Evolutionary conservation across 2,113 vertebrate species (phyloP).

Genomic region (Osmerus mordax): DNA sequence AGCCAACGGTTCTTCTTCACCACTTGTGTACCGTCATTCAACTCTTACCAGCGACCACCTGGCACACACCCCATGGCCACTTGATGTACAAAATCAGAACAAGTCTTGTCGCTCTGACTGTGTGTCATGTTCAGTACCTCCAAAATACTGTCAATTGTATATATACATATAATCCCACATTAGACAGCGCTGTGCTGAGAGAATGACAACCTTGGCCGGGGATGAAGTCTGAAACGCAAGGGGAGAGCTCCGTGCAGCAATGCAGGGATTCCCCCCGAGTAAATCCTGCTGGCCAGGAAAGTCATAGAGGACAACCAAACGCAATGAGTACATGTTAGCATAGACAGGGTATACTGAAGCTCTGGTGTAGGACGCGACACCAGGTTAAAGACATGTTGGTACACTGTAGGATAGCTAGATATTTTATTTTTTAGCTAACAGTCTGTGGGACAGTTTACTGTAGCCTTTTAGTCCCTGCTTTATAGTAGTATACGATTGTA

Average conservation of each 20-base stretch:
- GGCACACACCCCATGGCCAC: not conserved
- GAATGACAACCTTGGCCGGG: constrained; percentile 20
- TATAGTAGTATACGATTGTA: too few relatives aligned
- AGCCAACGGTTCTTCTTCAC: not conserved
- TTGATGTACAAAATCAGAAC: not conserved
- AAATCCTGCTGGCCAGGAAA: not conserved
- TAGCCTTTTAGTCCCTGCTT: too few relatives aligned
- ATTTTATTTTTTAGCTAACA: too few relatives aligned
- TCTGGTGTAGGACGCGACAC: too few relatives aligned
- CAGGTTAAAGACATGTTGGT: too few relatives aligned
- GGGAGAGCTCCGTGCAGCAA: constrained; percentile 23
- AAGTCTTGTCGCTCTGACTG: not conserved
- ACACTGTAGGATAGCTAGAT: too few relatives aligned
- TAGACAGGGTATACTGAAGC: too few relatives aligned
- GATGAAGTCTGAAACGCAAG: constrained; percentile 39
- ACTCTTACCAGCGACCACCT: not conserved
- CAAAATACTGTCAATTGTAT: too few relatives aligned
- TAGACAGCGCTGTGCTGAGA: not conserved
- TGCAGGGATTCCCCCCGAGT: constrained; percentile 21
- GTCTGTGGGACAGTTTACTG: too few relatives aligned
- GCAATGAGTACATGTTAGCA: too few relatives aligned
- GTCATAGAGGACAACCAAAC: too few relatives aligned
- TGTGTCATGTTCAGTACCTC: not conserved
- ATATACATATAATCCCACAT: not conserved
- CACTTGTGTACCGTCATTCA: not conserved